phyloP scores from a whole-genome alignment of 2,888 invertebrate species.

The Selenia dentaria region DNA sequence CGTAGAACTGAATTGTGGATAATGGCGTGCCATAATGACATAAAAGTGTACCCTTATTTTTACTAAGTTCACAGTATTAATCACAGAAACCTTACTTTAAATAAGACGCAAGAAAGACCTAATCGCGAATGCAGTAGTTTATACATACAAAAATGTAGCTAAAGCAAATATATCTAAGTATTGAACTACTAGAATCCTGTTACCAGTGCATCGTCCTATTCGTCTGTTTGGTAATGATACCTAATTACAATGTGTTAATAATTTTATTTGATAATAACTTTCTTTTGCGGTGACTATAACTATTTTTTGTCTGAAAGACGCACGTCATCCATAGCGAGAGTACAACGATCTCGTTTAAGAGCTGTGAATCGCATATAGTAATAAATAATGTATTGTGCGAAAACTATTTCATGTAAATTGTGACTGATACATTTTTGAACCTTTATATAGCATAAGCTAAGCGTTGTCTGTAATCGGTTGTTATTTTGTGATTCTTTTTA shows the following conservation, averaged over 20 bases:
- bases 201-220: too few relatives aligned
- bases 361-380: conserved; percentile 59
- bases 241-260: too few relatives aligned
- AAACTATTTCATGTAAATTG: conserved; percentile 71
- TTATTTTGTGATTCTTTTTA: conserved; percentile 69
- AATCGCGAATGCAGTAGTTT: too few relatives aligned
- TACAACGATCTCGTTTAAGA: conserved; percentile 38
- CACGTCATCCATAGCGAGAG: not conserved
- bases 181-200: too few relatives aligned
- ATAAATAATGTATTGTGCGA: conserved; percentile 27
- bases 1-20: conserved; percentile 6
- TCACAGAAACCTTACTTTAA: too few relatives aligned
- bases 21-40: conserved; percentile 40
- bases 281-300: too few relatives aligned
- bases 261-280: too few relatives aligned
- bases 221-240: too few relatives aligned
- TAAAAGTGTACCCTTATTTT: conserved; percentile 18
- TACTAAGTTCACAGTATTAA: too few relatives aligned
- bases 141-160: too few relatives aligned
- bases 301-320: conserved; percentile 3
- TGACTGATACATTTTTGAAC: conserved; percentile 78
- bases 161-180: too few relatives aligned
- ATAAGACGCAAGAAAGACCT: too few relatives aligned
- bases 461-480: conserved; percentile 63
- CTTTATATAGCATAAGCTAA: conserved; percentile 63